These are phyloP conservation scores for Orthosia cruda DNA, from an alignment of 2,888 invertebrate species.

Conservation along the genomic window DNA sequence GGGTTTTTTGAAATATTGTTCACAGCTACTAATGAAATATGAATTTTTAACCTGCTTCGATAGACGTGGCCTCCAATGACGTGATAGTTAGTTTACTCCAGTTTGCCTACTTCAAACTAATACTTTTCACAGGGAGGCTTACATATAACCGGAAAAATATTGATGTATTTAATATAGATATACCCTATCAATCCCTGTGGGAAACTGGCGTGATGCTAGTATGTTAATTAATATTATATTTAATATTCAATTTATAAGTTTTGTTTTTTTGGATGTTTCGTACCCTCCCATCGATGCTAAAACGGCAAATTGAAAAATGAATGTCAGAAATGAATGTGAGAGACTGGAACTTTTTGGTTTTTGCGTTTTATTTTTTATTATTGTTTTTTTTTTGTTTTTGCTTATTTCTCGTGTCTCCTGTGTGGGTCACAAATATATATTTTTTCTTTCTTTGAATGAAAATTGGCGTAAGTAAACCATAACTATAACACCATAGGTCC, in stretches of 20 bases:
- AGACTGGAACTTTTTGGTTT: no score
- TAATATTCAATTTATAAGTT: not conserved
- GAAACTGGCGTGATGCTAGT: no score
- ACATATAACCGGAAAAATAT: not conserved
- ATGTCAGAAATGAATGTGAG: no score
- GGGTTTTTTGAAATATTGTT: conserved; percentile 80
- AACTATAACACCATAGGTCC: no score
- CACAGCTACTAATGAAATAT: conserved; percentile 74
- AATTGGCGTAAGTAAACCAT: no score
- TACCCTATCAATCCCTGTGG: not conserved
- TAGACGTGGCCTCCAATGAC: conserved; percentile 60
- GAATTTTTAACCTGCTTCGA: conserved; percentile 77
- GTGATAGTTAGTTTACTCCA: conserved; percentile 18
- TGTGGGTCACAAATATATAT: no score
- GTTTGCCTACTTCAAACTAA: not conserved
- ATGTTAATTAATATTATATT: no score
- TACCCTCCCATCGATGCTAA: not conserved
- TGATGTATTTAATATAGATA: not conserved
- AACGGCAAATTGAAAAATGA: not conserved
- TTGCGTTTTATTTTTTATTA: no score
- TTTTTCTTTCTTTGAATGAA: no score
- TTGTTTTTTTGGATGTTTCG: not conserved
- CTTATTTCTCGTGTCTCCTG: no score
- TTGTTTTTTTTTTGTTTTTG: no score
- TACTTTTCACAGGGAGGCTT: not conserved